phyloP scores from a whole-genome alignment of 2,113 vertebrate genomes.

The Ploceus nigricollis region DNA sequence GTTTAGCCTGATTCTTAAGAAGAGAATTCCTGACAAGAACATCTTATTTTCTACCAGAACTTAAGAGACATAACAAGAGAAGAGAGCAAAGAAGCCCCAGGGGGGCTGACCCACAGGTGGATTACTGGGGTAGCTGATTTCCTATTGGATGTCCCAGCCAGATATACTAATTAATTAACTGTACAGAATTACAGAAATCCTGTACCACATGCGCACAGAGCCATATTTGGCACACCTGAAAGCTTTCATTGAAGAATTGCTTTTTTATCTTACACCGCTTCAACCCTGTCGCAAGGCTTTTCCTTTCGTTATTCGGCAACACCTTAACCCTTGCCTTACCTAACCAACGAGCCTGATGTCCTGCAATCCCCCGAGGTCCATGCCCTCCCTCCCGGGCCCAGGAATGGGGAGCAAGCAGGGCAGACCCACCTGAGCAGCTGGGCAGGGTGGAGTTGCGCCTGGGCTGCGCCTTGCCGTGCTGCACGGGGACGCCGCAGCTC shows the following conservation, averaged over 20 bases:
- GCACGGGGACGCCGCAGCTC: slow-evolving; percentile 85
- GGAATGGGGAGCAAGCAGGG: neutral
- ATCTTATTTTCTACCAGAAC: neutral
- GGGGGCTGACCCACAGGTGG: neutral
- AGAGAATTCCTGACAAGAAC: neutral
- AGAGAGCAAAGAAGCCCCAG: neutral
- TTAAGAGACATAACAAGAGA: neutral
- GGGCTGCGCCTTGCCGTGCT: slow-evolving; percentile 75
- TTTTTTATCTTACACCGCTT: neutral
- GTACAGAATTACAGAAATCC: neutral
- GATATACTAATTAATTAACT: neutral
- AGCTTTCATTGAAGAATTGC: neutral
- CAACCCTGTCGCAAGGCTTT: rapidly evolving
- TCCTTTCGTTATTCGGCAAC: neutral
- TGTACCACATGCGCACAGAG: rapidly evolving
- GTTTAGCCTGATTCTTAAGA: neutral
- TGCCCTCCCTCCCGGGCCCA: neutral
- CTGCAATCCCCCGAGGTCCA: neutral
- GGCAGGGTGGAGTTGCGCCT: slow-evolving; percentile 78
- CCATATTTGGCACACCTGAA: rapidly evolving
- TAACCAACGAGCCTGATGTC: rapidly evolving
- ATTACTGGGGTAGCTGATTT: neutral
- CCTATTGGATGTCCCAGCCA: neutral
- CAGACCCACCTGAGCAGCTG: slow-evolving; percentile 80
- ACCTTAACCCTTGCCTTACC: neutral